Evolutionary conservation across 2,113 vertebrate species (phyloP), one percentile per base, ranked within the genome.

Genomic region (Trochalopteron elliotii): DNA sequence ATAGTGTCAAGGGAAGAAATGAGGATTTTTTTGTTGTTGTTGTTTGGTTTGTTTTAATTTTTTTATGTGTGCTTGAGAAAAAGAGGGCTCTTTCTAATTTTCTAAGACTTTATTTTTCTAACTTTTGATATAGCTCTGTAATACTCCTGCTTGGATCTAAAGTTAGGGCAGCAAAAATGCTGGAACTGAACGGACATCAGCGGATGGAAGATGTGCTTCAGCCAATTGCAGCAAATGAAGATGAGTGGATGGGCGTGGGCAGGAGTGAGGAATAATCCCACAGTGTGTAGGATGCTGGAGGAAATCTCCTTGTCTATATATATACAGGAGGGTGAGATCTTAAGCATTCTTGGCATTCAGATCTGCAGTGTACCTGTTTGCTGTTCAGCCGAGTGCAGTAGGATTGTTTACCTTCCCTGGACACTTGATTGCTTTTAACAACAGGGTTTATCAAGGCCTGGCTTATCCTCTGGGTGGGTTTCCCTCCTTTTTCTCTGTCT

Each of bases 21-120:
- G 1, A 56, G 20, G 24, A 8, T 7, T 7, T 2, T 1, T 56
- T 40, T 8, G n/a, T n/a, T n/a, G n/a, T n/a, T n/a, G n/a, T n/a
- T n/a, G n/a, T 0, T 28, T 40, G 14, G 0, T 28, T 17, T 10
- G 12, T 30, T 49, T 28, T 64, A 19, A 4, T 35, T 50, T 57
- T 63, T 57, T 37, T 6, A 15, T 2, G 3, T 31, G 31, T 50
- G 3, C 64, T 53, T 84, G 30, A 67, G 17, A 45, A 82, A 69
- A 7, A 27, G 5, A 14, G 4, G 47, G 7, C 1, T 75, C 4
- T 59, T 87, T 53, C 15, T 75, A 5, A 40, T 89, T 74, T 60
- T 71, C 6, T 40, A 33, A 35, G n/a, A 4, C 17, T 64, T 87
- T 57, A 13, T 67, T 88, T 85, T 82, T 39, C 11, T 71, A 39